Evolutionary conservation across 2,797 vertebrate genomes (phyloP).

Genomic region (Pangasius krempfi): DNA sequence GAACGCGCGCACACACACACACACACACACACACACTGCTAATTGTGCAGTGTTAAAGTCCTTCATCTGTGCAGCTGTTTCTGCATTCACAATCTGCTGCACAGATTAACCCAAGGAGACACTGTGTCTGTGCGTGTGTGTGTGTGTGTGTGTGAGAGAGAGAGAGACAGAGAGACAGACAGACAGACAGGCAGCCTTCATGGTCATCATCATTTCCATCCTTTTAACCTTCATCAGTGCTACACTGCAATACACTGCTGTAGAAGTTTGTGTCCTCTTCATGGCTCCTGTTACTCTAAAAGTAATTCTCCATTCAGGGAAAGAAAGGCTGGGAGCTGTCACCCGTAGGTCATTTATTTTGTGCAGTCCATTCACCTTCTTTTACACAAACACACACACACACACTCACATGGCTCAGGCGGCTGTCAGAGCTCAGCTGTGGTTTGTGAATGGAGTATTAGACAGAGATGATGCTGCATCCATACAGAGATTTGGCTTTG

Average conservation of each 20-base stretch:
- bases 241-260: conserved; percentile 15
- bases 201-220: conserved; percentile 8
- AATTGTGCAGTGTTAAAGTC: conserved; percentile 30
- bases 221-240: conserved; percentile 49
- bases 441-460: conserved; percentile 56
- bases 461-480: conserved; percentile 49
- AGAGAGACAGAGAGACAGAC: neutral
- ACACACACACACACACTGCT: conserved; percentile 1
- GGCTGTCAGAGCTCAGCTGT: conserved; percentile 54
- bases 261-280: conserved; percentile 32
- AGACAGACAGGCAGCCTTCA: conserved; percentile 55
- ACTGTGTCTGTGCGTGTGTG: neutral
- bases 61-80: conserved; percentile 37
- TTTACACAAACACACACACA: conserved; percentile 28
- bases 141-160: neutral
- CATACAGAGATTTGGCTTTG: conserved; percentile 1
- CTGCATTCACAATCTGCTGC: conserved; percentile 62
- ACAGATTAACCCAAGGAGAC: conserved; percentile 28
- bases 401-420: conserved; percentile 17
- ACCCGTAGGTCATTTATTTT: conserved; percentile 36
- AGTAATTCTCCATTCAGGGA: neutral
- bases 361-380: conserved; percentile 39
- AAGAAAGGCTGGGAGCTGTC: conserved; percentile 10
- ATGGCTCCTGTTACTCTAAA: conserved; percentile 29
- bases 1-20: neutral